Percentiles rank a stretch among this genome's conserved stretches.
phyloP scores from a whole-genome alignment of 2,113 vertebrate genomes.

The Ardeotis arabs region DNA sequence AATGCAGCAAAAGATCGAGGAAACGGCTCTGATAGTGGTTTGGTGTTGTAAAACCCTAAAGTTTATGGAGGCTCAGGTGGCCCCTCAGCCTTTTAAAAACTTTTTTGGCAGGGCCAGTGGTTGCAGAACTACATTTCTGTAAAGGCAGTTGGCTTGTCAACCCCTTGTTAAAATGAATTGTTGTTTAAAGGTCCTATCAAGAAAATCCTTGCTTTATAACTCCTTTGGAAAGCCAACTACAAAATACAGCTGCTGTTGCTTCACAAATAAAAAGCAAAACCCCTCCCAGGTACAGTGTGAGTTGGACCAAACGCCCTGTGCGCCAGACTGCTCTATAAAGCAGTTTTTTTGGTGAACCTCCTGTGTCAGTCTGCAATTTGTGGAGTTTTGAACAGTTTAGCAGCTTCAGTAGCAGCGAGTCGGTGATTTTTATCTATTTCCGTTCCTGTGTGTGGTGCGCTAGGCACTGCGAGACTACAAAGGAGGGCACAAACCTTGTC shows the following conservation, averaged over 20 bases:
- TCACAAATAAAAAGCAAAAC: not conserved
- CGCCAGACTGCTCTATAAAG: not conserved
- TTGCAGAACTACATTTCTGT: conserved; percentile 25
- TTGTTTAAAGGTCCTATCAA: conserved; percentile 55
- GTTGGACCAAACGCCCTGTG: rapidly evolving
- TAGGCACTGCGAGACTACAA: too few species aligned
- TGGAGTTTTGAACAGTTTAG: not conserved
- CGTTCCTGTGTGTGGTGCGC: rapidly evolving
- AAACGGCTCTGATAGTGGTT: not conserved
- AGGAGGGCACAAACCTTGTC: too few species aligned
- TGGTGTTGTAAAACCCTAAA: conserved; percentile 28
- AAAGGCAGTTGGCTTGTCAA: conserved; percentile 30
- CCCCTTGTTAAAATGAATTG: conserved; percentile 63
- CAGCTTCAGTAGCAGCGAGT: rapidly evolving
- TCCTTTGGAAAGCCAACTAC: not conserved
- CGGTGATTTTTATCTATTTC: not conserved
- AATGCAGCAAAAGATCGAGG: conserved; percentile 38
- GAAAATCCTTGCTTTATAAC: conserved; percentile 31
- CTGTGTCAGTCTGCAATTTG: rapidly evolving
- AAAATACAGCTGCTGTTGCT: not conserved
- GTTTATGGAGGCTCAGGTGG: conserved; percentile 63
- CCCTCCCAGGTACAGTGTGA: not conserved
- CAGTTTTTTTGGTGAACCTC: not conserved
- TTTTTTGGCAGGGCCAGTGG: conserved; percentile 34
- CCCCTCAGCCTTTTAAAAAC: conserved; percentile 61